Conservation (phyloP, 2,888 invertebrate species). For the Nomada ruficornis region DNA sequence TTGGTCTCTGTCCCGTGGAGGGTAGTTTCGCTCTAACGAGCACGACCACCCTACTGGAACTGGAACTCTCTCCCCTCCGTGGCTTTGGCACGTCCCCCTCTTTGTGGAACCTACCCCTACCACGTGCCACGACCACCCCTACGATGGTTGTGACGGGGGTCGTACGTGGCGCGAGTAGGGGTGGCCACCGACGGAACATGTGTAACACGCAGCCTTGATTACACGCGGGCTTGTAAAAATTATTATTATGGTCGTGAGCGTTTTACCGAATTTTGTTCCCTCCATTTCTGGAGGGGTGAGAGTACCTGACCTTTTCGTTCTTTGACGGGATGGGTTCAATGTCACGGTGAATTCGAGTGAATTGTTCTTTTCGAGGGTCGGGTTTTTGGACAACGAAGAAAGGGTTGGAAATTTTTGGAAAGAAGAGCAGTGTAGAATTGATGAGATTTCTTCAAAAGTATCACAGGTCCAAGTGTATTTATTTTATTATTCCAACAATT, state of each 20-base stretch:
- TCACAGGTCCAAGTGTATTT: no score
- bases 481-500: no score
- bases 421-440: neutral
- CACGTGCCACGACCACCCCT: constrained; percentile 70
- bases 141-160: constrained; percentile 62
- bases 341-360: constrained; percentile 10
- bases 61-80: constrained; percentile 57
- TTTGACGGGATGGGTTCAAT: constrained; percentile 18
- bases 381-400: neutral
- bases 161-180: constrained; percentile 68
- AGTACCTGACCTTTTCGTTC: no score
- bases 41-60: constrained; percentile 61
- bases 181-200: constrained; percentile 76
- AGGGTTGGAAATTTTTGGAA: neutral
- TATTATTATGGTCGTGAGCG: constrained; percentile 77
- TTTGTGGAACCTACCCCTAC: constrained; percentile 67
- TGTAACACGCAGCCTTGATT: constrained; percentile 82
- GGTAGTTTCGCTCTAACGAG: constrained; percentile 56
- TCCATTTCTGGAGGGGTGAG: neutral
- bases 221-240: constrained; percentile 82
- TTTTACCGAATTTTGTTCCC: neutral
- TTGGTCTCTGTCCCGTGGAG: constrained; percentile 47
- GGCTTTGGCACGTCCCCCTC: constrained; percentile 53
- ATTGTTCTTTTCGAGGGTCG: neutral
- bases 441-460: neutral